phyloP scores from a whole-genome alignment of 2,888 invertebrate genomes.

The Drosophila putrida region DNA sequence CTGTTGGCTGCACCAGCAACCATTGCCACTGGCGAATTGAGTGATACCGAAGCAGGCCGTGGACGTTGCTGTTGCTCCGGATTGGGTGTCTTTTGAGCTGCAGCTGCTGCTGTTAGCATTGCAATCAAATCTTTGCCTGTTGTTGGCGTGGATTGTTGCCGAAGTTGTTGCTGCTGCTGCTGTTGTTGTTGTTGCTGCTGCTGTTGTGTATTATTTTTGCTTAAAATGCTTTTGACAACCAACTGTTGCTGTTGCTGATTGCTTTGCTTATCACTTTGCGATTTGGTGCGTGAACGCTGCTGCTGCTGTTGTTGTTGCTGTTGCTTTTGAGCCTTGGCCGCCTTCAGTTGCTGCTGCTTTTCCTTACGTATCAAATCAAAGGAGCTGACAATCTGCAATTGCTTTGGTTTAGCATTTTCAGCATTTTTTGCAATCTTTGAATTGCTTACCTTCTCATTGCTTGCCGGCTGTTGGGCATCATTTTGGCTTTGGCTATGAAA shows the following conservation, averaged over 20 bases:
- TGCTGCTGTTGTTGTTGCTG: conserved; percentile 61
- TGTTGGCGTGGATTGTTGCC: conserved; percentile 44
- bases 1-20: conserved; percentile 30
- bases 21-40: conserved; percentile 49
- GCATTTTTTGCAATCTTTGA: neutral
- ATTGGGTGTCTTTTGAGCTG: conserved; percentile 56
- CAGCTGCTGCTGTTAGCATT: conserved; percentile 73
- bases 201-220: conserved; percentile 38
- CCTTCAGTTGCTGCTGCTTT: conserved; percentile 81
- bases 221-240: conserved; percentile 59
- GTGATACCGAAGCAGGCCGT: conserved; percentile 71
- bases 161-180: conserved; percentile 50
- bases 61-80: conserved; percentile 57
- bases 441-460: conserved; percentile 76
- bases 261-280: conserved; percentile 78
- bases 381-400: conserved; percentile 79
- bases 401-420: conserved; percentile 34
- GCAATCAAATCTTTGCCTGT: conserved; percentile 74
- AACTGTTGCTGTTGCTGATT: conserved; percentile 59
- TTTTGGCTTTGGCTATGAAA: conserved; percentile 85
- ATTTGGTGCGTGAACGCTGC: conserved; percentile 75
- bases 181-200: conserved; percentile 38
- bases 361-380: conserved; percentile 84
- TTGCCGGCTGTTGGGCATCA: conserved; percentile 74
- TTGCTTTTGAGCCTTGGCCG: conserved; percentile 69